Conservation (phyloP, 92 coral and sea anemone species). For the Ricordea florida region DNA sequence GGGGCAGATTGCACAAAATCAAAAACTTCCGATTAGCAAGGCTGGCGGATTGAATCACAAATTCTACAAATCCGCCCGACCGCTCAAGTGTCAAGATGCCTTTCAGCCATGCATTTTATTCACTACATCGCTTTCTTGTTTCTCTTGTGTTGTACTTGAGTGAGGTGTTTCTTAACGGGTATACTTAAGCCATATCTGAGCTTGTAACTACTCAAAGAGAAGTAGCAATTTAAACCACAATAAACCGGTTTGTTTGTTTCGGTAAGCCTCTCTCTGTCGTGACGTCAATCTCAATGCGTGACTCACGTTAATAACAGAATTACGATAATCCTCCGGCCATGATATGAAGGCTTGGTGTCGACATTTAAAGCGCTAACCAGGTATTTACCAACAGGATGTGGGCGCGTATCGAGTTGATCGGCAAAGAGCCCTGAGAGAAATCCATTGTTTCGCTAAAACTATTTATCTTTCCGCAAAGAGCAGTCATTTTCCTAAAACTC, state of each 20-base stretch:
- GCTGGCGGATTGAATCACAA: neutral
- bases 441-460: slow-evolving; percentile 47
- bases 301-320: slow-evolving; percentile 83
- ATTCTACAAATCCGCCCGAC: too few species aligned
- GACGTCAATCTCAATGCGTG: slow-evolving; percentile 67
- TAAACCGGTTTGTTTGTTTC: slow-evolving; percentile 37
- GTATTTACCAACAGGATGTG: slow-evolving; percentile 81
- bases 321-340: slow-evolving; percentile 62
- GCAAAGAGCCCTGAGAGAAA: slow-evolving; percentile 34
- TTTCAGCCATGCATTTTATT: neutral
- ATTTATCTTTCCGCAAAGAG: slow-evolving; percentile 64
- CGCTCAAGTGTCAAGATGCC: neutral
- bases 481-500: slow-evolving; percentile 22
- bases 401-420: slow-evolving; percentile 28
- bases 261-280: neutral
- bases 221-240: slow-evolving; percentile 6
- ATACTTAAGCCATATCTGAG: neutral
- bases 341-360: slow-evolving; percentile 50
- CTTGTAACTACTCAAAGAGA: slow-evolving; percentile 20
- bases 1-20: slow-evolving; percentile 14
- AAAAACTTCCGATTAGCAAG: slow-evolving; percentile 19
- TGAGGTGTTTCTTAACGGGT: neutral
- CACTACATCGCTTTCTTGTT: neutral
- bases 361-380: slow-evolving; percentile 59
- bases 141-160: neutral